Evolutionary conservation across 1,140 invertebrate species (phyloP).

Genomic region (Holcopasites calliopsidis): DNA sequence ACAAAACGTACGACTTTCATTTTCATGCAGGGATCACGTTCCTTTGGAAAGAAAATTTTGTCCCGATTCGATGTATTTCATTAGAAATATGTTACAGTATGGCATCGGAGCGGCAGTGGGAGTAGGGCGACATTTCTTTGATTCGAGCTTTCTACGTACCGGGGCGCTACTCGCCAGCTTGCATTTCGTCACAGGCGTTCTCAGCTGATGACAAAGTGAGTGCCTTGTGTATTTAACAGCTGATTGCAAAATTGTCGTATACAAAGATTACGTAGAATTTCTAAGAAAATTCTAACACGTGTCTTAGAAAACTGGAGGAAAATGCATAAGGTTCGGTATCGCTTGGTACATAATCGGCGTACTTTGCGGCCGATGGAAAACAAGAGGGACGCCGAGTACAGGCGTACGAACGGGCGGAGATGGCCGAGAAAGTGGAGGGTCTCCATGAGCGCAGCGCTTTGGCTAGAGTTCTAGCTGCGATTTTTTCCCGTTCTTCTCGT

Average conservation of each 20-base stretch:
- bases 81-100: slow-evolving; percentile 41
- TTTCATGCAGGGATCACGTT: not conserved
- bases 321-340: not conserved
- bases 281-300: not conserved
- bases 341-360: not conserved
- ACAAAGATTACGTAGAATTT: not conserved
- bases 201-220: slow-evolving; percentile 64
- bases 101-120: slow-evolving; percentile 27
- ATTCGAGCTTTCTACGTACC: not conserved
- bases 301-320: no score
- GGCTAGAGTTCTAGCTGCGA: slow-evolving; percentile 64
- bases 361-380: slow-evolving; percentile 9
- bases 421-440: slow-evolving; percentile 55
- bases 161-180: slow-evolving; percentile 21
- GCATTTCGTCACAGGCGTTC: slow-evolving; percentile 62
- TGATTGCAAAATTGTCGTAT: slow-evolving; percentile 31
- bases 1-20: accelerated
- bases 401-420: slow-evolving; percentile 29
- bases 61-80: slow-evolving; percentile 39
- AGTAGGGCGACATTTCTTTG: slow-evolving; percentile 38
- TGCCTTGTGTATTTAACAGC: slow-evolving; percentile 44
- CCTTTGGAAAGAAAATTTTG: accelerated
- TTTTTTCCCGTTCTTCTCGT: slow-evolving; percentile 71
- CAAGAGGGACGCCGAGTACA: slow-evolving; percentile 52
- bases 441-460: slow-evolving; percentile 57